These are phyloP conservation scores for Romanomermis culicivorax DNA, from an alignment of 2,888 invertebrate genomes.

Conservation along the genomic window DNA sequence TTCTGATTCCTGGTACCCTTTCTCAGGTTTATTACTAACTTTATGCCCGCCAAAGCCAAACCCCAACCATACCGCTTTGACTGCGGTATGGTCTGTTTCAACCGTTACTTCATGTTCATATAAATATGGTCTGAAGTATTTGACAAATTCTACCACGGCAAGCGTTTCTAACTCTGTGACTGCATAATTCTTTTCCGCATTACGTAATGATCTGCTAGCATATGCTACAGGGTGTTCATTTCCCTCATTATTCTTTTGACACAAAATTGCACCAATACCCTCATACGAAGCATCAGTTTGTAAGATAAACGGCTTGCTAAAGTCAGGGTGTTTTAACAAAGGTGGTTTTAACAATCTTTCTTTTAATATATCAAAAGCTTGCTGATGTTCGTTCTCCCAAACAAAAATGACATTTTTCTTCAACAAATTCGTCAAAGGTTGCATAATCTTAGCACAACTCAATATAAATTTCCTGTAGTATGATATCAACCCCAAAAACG, in stretches of 20 bases:
- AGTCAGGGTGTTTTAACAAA: slow-evolving; percentile 17
- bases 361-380: slow-evolving; percentile 11
- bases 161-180: slow-evolving; percentile 29
- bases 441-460: slow-evolving; percentile 7
- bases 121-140: slow-evolving; percentile 30
- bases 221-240: slow-evolving; percentile 15
- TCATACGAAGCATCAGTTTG: slow-evolving; percentile 19
- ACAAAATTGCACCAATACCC: slow-evolving; percentile 20
- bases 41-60: slow-evolving; percentile 27
- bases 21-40: slow-evolving; percentile 12
- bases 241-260: slow-evolving; percentile 13
- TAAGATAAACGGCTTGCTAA: slow-evolving; percentile 16
- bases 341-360: slow-evolving; percentile 7
- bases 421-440: slow-evolving; percentile 4
- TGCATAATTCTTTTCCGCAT: slow-evolving; percentile 27
- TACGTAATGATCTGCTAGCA: slow-evolving; percentile 12
- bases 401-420: slow-evolving; percentile 8
- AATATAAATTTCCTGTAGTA: slow-evolving; percentile 22
- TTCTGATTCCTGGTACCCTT: slow-evolving; percentile 19
- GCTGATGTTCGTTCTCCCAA: slow-evolving; percentile 12
- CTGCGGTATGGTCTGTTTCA: slow-evolving; percentile 31
- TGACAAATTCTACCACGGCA: slow-evolving; percentile 24
- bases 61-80: slow-evolving; percentile 35
- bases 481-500: slow-evolving; percentile 21
- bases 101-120: slow-evolving; percentile 25